phyloP scores from a whole-genome alignment of 1,140 invertebrate species.

The Periplaneta americana region DNA sequence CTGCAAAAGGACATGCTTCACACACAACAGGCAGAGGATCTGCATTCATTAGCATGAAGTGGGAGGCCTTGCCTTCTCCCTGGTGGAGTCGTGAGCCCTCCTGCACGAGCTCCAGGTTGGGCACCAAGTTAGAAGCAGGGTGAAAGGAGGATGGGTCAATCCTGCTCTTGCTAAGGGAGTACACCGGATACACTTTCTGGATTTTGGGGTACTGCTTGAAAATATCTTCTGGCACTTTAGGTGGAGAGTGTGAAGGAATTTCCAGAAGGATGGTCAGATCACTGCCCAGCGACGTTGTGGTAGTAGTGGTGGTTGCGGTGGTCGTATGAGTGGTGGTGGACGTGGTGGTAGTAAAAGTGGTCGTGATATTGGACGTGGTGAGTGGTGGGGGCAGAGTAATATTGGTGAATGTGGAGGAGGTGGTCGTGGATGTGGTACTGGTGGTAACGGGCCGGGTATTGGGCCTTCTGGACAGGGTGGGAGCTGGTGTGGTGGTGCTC shows the following conservation, averaged over 20 bases:
- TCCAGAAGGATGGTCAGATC: conserved; percentile 25
- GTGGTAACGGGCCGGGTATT: too few relatives aligned
- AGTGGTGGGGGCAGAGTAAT: too few relatives aligned
- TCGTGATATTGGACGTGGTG: too few relatives aligned
- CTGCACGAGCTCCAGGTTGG: conserved; percentile 2
- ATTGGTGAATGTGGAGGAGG: too few relatives aligned
- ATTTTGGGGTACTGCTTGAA: conserved; percentile 69
- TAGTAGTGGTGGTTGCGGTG: too few relatives aligned
- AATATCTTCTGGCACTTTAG: conserved; percentile 56
- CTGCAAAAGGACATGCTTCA: too few relatives aligned
- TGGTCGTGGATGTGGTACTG: background rate
- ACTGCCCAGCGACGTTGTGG: background rate
- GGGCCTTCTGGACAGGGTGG: background rate
- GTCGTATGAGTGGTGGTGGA: too few relatives aligned
- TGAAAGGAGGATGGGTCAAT: conserved; percentile 3
- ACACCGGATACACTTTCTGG: conserved; percentile 47
- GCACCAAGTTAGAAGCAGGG: background rate
- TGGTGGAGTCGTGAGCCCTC: background rate
- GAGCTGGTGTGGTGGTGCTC: background rate
- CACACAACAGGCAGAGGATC: too few relatives aligned
- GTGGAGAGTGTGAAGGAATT: conserved; percentile 18
- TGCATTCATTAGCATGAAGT: too few relatives aligned
- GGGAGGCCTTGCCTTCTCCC: conserved; percentile 3
- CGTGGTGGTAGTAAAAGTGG: too few relatives aligned
- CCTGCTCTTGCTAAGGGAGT: conserved; percentile 2